These are phyloP conservation scores for Phytoseiulus persimilis DNA, from an alignment of 2,888 invertebrate genomes.

Conservation along the genomic window DNA sequence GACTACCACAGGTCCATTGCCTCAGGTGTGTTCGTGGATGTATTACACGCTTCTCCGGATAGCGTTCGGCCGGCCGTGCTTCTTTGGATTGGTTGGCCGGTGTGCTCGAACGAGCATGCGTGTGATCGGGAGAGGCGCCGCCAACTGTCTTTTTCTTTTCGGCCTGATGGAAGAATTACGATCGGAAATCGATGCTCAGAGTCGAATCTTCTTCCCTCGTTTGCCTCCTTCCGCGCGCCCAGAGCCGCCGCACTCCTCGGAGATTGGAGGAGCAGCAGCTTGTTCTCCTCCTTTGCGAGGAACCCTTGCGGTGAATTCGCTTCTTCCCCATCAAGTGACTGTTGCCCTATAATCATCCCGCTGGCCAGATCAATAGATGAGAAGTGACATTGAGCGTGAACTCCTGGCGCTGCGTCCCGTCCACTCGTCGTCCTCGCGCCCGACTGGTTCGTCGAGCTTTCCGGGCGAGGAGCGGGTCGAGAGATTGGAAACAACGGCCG, in stretches of 20 bases:
- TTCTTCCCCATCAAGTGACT: conserved; percentile 29
- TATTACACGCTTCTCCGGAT: not conserved
- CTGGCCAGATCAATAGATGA: not conserved
- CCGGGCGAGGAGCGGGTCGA: not conserved
- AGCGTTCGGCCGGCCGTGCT: not conserved
- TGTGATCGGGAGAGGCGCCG: not conserved
- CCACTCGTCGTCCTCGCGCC: not conserved
- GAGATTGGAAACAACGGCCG: not conserved
- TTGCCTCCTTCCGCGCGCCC: not conserved
- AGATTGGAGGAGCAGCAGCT: not conserved
- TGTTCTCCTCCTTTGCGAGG: not conserved
- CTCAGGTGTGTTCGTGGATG: not conserved
- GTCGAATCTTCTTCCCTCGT: not conserved
- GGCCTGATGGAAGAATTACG: conserved; percentile 26
- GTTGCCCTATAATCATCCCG: conserved; percentile 36
- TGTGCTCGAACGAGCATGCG: not conserved
- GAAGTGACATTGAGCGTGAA: conserved; percentile 37
- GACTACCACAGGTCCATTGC: not conserved
- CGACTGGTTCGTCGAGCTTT: not conserved
- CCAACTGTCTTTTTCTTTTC: not conserved
- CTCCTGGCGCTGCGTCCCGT: not conserved
- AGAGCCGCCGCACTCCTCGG: not conserved
- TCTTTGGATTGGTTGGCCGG: not conserved
- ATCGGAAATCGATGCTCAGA: conserved; percentile 32
- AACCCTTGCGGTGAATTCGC: conserved; percentile 20